phyloP scores from a whole-genome alignment of 35 echinoderm and acorn worm species.

The Apostichopus japonicus region DNA sequence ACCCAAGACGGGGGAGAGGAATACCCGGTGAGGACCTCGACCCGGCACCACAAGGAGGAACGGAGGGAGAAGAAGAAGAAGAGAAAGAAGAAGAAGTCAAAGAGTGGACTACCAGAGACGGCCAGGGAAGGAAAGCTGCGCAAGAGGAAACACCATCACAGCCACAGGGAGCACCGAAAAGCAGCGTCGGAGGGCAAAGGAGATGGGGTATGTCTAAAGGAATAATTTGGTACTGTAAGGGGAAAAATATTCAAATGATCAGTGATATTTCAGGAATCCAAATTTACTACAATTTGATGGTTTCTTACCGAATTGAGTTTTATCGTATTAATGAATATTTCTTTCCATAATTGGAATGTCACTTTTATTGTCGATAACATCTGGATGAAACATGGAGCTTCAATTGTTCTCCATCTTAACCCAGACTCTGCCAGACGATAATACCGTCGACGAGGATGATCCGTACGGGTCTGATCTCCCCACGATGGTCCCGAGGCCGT shows the following conservation, averaged over 20 bases:
- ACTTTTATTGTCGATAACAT: background rate
- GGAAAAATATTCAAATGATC: too few species aligned
- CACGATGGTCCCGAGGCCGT: slow-evolving; percentile 59
- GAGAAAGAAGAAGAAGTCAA: slow-evolving; percentile 20
- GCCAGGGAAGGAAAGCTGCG: slow-evolving; percentile 26
- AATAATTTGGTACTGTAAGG: too few species aligned
- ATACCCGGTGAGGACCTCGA: slow-evolving; percentile 25
- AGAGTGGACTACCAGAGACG: slow-evolving; percentile 12
- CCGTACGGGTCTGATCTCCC: slow-evolving; percentile 21
- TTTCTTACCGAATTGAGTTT: too few species aligned
- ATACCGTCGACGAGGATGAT: background rate
- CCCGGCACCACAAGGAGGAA: slow-evolving; percentile 34
- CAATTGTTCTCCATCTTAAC: background rate
- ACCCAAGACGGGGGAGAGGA: slow-evolving; percentile 60
- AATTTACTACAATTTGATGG: too few species aligned
- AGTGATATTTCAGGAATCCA: too few species aligned
- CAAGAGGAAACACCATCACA: slow-evolving; percentile 42
- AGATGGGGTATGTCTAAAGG: background rate
- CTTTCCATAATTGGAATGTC: too few species aligned
- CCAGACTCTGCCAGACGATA: background rate
- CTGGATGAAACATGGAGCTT: background rate
- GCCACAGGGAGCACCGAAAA: slow-evolving; percentile 31
- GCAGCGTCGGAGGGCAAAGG: slow-evolving; percentile 25
- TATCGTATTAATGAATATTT: too few species aligned
- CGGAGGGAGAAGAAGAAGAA: slow-evolving; percentile 59